Base-by-base conservation (phyloP, 1,140 invertebrate species). In the Diprion similis region DNA sequence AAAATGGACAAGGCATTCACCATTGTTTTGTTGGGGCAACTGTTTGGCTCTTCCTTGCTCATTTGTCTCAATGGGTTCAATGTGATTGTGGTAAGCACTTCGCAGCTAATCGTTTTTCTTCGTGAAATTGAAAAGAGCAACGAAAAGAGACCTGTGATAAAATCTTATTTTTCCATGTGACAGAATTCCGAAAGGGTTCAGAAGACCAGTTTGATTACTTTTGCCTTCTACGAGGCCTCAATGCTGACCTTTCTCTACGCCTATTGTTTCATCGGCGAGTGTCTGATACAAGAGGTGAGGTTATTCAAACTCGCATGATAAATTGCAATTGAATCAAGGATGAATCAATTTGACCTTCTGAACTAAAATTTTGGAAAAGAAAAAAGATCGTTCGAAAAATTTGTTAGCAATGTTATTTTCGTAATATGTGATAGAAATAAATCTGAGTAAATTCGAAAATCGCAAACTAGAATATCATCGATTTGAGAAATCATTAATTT, bases 181-280 rank as follows among this genome's bases (percentile, higher is more conserved):
- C 18, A 45, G 48, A 46, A 71, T 67, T 72, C 71, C 15, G 24
- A 73, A 59, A 19, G 67, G 8, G 67, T 9, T 45, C 66, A n/a
- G 70, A 77, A 45, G 67, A 68, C 51, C 70, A 75, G n/a, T 76
- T 77, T 19, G 70, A 48, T 17, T 73, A 77, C 68, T 13, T 80
- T 73, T 73, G 75, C n/a, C 37, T 77, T 72, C 18, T 73, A 76
- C 15, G 13, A 64, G 15, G 72, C 74, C 10, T 73, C 78, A 66
- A 74, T 72, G 47, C 70, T 79, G 19, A 71, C 79, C 64, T 67
- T 80, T 17, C 70, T 81, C 0, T 80, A 75, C 10, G 78, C 75
- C 48, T 81, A 80, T n/a, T 81, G 80, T 51, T 69, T 79, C 46
- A 78, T 79, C 48, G 80, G 80, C 6, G 80, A 81, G 37, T 76